A percentile compares a stretch with the other conserved stretches of the same genome.
phyloP scores from a whole-genome alignment of 2,797 vertebrate genomes.

The Falco rusticolus region DNA sequence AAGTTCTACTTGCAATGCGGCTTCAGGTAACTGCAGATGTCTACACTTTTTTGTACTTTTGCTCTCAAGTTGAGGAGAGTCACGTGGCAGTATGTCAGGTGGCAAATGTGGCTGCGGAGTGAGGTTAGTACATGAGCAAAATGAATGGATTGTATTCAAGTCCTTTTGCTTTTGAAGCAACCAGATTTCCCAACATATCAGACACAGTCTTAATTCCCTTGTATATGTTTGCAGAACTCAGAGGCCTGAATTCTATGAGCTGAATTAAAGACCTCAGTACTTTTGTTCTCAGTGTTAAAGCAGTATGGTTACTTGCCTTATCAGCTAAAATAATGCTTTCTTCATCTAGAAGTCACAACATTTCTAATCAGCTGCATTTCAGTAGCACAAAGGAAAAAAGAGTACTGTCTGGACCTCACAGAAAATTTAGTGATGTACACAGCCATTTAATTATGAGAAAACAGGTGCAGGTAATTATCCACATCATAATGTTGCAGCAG shows the following conservation, averaged over 20 bases:
- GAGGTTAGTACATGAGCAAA: neutral
- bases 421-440: slow-evolving; percentile 42
- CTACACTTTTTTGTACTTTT: neutral
- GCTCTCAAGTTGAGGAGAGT: neutral
- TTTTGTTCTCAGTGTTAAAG: neutral
- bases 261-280: slow-evolving; percentile 21
- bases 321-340: slow-evolving; percentile 14
- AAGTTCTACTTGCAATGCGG: neutral
- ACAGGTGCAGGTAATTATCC: slow-evolving; percentile 60
- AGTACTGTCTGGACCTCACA: slow-evolving; percentile 25
- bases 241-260: slow-evolving; percentile 17
- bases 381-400: slow-evolving; percentile 4
- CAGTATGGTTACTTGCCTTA: slow-evolving; percentile 23
- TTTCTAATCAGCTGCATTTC: slow-evolving; percentile 46
- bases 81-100: neutral
- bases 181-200: neutral
- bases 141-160: neutral
- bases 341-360: slow-evolving; percentile 35
- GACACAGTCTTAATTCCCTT: neutral
- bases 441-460: slow-evolving; percentile 52
- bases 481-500: slow-evolving; percentile 52
- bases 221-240: neutral
- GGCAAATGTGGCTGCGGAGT: neutral
- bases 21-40: neutral
- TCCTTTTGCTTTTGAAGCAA: neutral